Percentiles rank a stretch among this genome's conserved stretches.
Conservation (phyloP, 2,797 vertebrate species). For the Pygocentrus nattereri region DNA sequence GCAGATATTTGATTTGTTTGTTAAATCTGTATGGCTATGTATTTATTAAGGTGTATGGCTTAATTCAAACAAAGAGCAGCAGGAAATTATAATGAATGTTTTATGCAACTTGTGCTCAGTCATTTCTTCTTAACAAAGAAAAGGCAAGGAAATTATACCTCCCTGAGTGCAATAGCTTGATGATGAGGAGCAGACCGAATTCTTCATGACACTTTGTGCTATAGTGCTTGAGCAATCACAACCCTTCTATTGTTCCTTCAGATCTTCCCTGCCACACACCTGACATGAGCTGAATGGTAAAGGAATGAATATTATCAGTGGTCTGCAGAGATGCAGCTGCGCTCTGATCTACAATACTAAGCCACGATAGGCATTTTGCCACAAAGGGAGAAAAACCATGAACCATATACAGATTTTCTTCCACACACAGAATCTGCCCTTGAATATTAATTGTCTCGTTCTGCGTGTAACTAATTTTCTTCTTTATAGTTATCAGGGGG, state of each 20-base stretch:
- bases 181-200: slow-evolving; percentile 15
- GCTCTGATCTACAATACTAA: slow-evolving; percentile 12
- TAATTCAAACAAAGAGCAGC: neutral
- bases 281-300: slow-evolving; percentile 22
- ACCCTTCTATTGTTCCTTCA: slow-evolving; percentile 11
- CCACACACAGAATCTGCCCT: neutral
- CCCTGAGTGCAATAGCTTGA: neutral
- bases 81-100: neutral
- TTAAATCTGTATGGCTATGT: neutral
- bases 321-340: slow-evolving; percentile 21
- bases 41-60: neutral
- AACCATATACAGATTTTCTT: neutral
- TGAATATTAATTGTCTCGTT: slow-evolving; percentile 4
- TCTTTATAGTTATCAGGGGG: neutral
- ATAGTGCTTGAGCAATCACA: slow-evolving; percentile 15
- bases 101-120: neutral
- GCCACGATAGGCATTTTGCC: neutral
- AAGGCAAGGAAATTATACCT: neutral
- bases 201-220: slow-evolving; percentile 17
- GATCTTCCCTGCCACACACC: slow-evolving; percentile 2
- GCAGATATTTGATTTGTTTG: neutral
- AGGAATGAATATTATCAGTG: slow-evolving; percentile 22
- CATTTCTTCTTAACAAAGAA: neutral
- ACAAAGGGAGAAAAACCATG: neutral
- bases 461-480: neutral